These are phyloP conservation scores for Syngnathus acus DNA, from an alignment of 2,797 vertebrate species.

Conservation along the genomic window DNA sequence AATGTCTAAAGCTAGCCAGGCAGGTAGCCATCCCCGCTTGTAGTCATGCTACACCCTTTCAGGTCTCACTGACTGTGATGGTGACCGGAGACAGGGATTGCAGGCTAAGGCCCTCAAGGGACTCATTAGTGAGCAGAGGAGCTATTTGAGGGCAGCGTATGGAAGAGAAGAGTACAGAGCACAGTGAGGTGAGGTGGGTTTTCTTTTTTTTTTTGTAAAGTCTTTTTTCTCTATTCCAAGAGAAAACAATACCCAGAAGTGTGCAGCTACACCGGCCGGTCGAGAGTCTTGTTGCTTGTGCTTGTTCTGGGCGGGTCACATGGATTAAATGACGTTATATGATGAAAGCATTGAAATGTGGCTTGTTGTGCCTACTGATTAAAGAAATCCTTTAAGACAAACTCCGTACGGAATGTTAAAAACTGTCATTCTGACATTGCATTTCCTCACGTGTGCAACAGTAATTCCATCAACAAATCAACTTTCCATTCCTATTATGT, in stretches of 20 bases:
- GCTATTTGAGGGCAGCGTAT: constrained; percentile 45
- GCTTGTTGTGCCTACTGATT: background rate
- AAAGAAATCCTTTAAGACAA: background rate
- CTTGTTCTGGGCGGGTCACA: constrained; percentile 9
- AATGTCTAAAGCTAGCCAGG: constrained; percentile 39
- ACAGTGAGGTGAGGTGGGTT: background rate
- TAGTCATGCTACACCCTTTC: constrained; percentile 54
- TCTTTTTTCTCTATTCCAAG: constrained; percentile 9
- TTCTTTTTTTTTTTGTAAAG: background rate
- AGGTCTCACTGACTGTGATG: constrained; percentile 52
- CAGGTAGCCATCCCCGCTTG: constrained; percentile 53
- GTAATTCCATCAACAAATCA: constrained; percentile 6
- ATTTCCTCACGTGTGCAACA: background rate
- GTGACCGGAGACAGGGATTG: constrained; percentile 54
- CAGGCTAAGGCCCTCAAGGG: constrained; percentile 49
- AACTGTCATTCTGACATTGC: background rate
- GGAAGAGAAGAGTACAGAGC: constrained; percentile 19
- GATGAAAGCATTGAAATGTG: background rate
- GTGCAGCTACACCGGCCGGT: constrained; percentile 22
- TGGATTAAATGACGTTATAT: background rate
- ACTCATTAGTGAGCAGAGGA: constrained; percentile 59
- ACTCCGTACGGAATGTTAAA: background rate
- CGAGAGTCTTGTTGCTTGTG: constrained; percentile 8
- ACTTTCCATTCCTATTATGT: constrained; percentile 44
- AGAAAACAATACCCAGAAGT: constrained; percentile 20